phyloP scores from a whole-genome alignment of 1,140 invertebrate species.

The Anastatus disparis region DNA sequence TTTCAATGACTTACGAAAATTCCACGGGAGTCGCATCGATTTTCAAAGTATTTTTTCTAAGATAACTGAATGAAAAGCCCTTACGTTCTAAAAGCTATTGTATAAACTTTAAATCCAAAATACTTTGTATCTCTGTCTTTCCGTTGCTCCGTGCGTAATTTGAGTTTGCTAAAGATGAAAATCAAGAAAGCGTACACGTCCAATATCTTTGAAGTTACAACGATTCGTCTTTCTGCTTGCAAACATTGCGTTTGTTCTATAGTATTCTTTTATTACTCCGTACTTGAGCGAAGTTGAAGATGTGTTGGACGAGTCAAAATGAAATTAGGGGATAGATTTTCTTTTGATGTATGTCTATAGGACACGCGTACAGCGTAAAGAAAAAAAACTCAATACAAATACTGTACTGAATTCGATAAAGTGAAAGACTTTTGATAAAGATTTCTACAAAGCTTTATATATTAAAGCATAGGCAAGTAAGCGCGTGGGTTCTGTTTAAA shows the following conservation, averaged over 20 bases:
- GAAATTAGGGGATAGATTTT: slow-evolving; percentile 44
- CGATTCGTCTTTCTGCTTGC: not conserved
- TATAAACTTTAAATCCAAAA: no score
- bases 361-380: not conserved
- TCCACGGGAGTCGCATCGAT: no score
- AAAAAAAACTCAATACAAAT: slow-evolving; percentile 15
- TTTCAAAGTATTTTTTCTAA: no score
- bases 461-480: not conserved
- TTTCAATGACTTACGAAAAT: no score
- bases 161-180: slow-evolving; percentile 37
- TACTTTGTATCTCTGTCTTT: not conserved
- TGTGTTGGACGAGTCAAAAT: slow-evolving; percentile 38
- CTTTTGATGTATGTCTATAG: slow-evolving; percentile 45
- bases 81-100: no score
- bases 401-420: not conserved
- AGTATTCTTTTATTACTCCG: slow-evolving; percentile 42
- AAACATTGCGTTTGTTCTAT: slow-evolving; percentile 42
- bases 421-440: not conserved
- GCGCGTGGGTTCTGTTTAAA: no score
- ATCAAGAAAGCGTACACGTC: slow-evolving; percentile 11
- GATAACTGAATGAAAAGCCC: no score
- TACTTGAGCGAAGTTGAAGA: slow-evolving; percentile 36
- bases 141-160: slow-evolving; percentile 11
- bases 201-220: not conserved
- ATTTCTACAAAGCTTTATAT: not conserved